These are phyloP conservation scores for Oreochromis grahami DNA, from an alignment of 2,797 vertebrate species.

Conservation along the genomic window DNA sequence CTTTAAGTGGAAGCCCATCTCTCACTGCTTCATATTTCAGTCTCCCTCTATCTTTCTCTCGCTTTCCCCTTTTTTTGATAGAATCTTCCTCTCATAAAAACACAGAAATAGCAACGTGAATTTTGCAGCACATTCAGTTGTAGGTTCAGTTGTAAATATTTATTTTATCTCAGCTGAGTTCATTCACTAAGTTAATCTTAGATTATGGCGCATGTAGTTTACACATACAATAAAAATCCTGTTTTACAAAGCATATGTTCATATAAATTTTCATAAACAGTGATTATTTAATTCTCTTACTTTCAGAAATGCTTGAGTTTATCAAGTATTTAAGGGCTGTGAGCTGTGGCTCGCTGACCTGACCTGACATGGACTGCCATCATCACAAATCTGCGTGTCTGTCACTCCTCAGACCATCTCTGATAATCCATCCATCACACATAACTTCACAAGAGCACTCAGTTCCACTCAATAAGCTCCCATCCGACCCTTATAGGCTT, in stretches of 20 bases:
- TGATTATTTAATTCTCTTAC: neutral
- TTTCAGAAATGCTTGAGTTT: neutral
- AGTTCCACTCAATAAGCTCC: slow-evolving; percentile 15
- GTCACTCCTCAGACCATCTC: slow-evolving; percentile 13
- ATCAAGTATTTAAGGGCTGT: neutral
- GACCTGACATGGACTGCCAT: slow-evolving; percentile 7
- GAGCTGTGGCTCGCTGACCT: neutral
- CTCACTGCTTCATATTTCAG: neutral
- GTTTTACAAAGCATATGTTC: neutral
- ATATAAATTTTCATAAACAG: neutral
- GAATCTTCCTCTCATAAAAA: neutral
- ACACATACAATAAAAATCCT: neutral
- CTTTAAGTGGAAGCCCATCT: slow-evolving; percentile 33
- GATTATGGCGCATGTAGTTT: neutral
- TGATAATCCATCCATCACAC: slow-evolving; percentile 37
- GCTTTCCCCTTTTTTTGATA: neutral
- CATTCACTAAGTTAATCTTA: neutral
- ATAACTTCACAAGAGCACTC: slow-evolving; percentile 34
- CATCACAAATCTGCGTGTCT: slow-evolving; percentile 28
- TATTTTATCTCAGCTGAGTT: neutral
- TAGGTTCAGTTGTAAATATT: neutral
- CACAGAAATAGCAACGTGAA: neutral
- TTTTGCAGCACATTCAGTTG: neutral
- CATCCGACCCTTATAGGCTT: slow-evolving; percentile 24
- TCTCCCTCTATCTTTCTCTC: neutral